Conservation (phyloP, 2,888 invertebrate species). For the Thera obeliscata region DNA sequence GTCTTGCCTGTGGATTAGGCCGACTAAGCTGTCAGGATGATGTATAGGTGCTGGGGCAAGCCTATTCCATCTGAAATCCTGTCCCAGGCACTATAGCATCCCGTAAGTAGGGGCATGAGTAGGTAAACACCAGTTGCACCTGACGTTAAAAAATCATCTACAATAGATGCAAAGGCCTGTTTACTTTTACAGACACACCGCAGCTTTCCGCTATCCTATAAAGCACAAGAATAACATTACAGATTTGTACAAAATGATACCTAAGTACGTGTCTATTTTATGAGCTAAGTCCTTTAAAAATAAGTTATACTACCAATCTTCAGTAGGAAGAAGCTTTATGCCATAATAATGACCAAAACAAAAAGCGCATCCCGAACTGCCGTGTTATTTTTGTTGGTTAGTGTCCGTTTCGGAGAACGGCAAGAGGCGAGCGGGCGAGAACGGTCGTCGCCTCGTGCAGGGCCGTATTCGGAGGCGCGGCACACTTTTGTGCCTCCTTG, state of each 20-base stretch:
- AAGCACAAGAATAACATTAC: neutral
- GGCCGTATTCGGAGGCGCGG: conserved; percentile 56
- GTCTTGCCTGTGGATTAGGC: too few species aligned
- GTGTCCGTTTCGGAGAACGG: conserved; percentile 79
- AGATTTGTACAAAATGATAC: neutral
- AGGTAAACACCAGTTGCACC: too few species aligned
- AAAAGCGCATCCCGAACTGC: conserved; percentile 79
- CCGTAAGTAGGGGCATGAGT: too few species aligned
- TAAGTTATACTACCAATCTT: conserved; percentile 7
- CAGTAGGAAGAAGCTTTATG: conserved; percentile 51
- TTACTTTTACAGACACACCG: too few species aligned
- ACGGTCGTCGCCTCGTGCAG: conserved; percentile 81
- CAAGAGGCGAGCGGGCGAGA: conserved; percentile 72
- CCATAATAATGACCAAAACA: conserved; percentile 73
- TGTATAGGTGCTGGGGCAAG: too few species aligned
- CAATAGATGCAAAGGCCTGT: too few species aligned
- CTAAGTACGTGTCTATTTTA: neutral
- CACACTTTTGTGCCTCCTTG: conserved; percentile 20
- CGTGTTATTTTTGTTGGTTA: conserved; percentile 80
- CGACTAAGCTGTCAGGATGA: too few species aligned
- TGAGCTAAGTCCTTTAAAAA: conserved; percentile 10
- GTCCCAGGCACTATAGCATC: too few species aligned
- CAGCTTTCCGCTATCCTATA: neutral
- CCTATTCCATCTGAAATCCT: too few species aligned
- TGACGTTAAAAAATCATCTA: too few species aligned